Conservation (phyloP, 1,140 invertebrate genomes). For the Drosophila jambulina region DNA sequence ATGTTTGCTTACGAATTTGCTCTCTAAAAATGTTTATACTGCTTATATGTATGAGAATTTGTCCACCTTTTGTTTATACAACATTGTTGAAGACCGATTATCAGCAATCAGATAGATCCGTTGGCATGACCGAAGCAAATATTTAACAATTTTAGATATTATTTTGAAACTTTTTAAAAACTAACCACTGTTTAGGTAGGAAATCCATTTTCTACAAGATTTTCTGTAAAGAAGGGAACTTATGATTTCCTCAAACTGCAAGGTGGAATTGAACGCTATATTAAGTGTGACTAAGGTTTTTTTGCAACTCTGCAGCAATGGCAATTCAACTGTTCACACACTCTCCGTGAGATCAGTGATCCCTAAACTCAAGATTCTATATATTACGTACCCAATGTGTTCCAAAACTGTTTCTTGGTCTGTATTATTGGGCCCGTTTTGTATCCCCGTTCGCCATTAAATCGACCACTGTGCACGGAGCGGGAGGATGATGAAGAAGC, state of each 20-base stretch:
- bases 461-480: slow-evolving; percentile 25
- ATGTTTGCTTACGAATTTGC: neutral
- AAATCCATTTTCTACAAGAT: neutral
- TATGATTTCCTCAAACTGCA: neutral
- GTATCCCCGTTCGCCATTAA: neutral
- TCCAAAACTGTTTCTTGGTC: neutral
- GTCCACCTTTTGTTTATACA: neutral
- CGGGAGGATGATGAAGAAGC: slow-evolving; percentile 31
- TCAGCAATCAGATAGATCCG: neutral
- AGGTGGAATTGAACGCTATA: no score
- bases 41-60: neutral
- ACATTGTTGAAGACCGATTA: neutral
- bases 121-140: neutral
- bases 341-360: neutral
- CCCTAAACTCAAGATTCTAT: neutral
- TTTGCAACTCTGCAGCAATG: neutral
- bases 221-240: neutral
- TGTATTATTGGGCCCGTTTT: neutral
- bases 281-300: neutral
- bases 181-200: neutral
- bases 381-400: neutral
- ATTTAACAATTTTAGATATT: neutral
- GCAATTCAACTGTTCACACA: neutral
- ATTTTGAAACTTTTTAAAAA: no score
- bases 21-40: neutral